A percentile compares a stretch with the other conserved stretches of the same genome.
Conservation (phyloP, 2,888 invertebrate species). For the Cataglyphis rosenhaueri region DNA sequence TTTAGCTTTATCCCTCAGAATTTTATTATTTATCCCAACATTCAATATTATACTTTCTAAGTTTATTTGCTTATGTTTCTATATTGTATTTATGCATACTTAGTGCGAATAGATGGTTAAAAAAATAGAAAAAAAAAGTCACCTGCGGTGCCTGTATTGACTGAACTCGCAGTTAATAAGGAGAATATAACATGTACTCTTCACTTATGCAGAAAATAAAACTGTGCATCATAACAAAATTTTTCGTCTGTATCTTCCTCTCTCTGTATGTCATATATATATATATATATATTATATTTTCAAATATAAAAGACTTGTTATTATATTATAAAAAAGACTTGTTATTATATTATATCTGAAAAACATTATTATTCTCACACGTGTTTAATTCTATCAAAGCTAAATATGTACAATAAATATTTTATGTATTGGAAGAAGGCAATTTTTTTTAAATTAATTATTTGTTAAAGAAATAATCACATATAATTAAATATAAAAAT, state of each 20-base stretch:
- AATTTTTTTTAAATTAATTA: background rate
- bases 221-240: constrained; percentile 23
- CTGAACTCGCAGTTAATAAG: constrained; percentile 41
- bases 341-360: constrained; percentile 39
- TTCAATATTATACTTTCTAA: constrained; percentile 11
- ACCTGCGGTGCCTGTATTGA: constrained; percentile 50
- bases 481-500: too few species aligned
- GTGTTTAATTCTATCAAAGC: background rate
- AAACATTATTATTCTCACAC: constrained; percentile 46
- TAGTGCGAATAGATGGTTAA: constrained; percentile 27
- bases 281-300: constrained; percentile 25
- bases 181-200: constrained; percentile 44
- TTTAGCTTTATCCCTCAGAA: background rate
- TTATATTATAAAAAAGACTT: constrained; percentile 33
- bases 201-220: constrained; percentile 43
- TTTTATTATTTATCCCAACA: constrained; percentile 25
- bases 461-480: too few species aligned
- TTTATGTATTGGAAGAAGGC: background rate
- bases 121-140: constrained; percentile 37
- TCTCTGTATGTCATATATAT: background rate
- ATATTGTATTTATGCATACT: constrained; percentile 32
- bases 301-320: constrained; percentile 39
- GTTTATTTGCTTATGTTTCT: constrained; percentile 36
- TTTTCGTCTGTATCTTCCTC: background rate
- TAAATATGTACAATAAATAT: too few species aligned